Evolutionary conservation across 2,797 vertebrate species (phyloP).

Genomic region (Perodicticus potto): DNA sequence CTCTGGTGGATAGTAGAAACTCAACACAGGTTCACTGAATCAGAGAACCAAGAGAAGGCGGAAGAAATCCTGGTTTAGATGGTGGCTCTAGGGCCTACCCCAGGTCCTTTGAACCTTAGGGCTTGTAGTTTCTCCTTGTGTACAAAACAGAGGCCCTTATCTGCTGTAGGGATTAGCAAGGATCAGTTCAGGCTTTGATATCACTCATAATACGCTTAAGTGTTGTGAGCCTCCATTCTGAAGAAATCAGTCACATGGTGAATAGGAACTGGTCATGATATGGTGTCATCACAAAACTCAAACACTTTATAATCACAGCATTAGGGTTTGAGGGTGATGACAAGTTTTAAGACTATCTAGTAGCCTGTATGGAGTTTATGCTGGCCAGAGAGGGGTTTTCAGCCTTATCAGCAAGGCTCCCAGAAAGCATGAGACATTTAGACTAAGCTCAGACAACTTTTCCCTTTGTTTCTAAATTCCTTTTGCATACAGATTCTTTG

Average conservation of each 20-base stretch:
- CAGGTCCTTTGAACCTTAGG: background rate
- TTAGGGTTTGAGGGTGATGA: background rate
- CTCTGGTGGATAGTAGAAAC: background rate
- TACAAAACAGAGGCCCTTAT: background rate
- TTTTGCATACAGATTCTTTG: background rate
- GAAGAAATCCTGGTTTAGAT: background rate
- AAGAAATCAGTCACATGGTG: background rate
- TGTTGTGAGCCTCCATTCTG: background rate
- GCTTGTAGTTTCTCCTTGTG: background rate
- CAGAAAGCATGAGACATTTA: background rate
- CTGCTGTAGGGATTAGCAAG: background rate
- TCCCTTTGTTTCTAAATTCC: background rate
- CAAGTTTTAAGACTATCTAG: background rate
- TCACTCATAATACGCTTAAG: accelerated
- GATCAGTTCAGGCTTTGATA: background rate
- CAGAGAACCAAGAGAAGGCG: background rate
- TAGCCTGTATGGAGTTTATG: background rate
- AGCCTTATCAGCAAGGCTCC: background rate
- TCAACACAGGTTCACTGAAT: background rate
- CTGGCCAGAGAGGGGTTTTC: background rate
- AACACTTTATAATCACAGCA: background rate
- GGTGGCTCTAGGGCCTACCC: background rate
- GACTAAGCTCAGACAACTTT: background rate
- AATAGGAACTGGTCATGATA: background rate
- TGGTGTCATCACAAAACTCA: background rate